phyloP scores from a whole-genome alignment of 2,888 invertebrate genomes.

The Sympetrum striolatum region DNA sequence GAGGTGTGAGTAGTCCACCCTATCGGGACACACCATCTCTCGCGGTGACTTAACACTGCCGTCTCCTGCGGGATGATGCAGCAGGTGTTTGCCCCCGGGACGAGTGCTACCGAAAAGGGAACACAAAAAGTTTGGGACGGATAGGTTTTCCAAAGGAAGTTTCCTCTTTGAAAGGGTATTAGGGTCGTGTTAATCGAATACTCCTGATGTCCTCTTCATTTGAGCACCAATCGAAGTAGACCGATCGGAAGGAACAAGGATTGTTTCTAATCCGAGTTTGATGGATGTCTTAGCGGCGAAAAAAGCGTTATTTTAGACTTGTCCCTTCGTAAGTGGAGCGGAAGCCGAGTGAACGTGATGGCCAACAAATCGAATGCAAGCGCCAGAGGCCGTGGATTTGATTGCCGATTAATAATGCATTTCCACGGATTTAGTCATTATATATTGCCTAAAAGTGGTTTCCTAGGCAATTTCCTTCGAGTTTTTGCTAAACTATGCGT shows the following conservation, averaged over 20 bases:
- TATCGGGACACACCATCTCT: neutral
- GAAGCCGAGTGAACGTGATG: neutral
- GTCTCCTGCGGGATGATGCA: neutral
- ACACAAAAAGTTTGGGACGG: no score
- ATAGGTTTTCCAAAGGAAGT: no score
- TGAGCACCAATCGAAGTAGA: no score
- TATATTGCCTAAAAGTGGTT: neutral
- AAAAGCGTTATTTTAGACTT: no score
- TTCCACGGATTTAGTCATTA: neutral
- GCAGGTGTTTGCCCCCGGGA: conserved; percentile 31
- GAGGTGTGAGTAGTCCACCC: neutral
- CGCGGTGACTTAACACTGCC: neutral
- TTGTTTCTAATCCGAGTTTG: neutral
- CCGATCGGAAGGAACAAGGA: neutral
- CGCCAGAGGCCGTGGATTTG: neutral
- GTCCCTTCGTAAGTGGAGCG: neutral
- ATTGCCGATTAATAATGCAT: neutral
- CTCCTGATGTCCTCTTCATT: no score
- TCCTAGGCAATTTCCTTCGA: neutral
- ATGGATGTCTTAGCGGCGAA: neutral
- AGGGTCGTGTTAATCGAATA: neutral
- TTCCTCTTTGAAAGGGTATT: no score
- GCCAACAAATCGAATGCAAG: neutral
- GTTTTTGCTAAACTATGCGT: neutral
- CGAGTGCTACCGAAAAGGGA: neutral